Base-by-base conservation (phyloP, 2,113 vertebrate species). In the Epinephelus fuscoguttatus region DNA sequence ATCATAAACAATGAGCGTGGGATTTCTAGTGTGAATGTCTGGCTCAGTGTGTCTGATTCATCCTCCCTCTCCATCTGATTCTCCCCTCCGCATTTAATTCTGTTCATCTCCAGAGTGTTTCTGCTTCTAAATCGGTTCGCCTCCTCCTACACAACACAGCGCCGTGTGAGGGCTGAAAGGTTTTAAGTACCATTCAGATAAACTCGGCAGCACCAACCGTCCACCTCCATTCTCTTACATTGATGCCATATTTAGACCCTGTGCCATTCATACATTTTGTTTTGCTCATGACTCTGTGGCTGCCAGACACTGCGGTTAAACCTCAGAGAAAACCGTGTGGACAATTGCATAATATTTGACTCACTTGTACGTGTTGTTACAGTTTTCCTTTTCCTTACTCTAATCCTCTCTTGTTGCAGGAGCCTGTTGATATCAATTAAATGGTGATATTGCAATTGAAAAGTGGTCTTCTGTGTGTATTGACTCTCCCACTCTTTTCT, bases 81-180 rank as follows among this genome's bases (percentile, higher is more conserved):
- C 89, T 78, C 19, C 84, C 77, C 89, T 90, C 90, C 63, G 62
- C 89, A 85, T 93, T 94, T 91, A 91, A 88, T 83, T 85, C 88
- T 89, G 78, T 94, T 95, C 88, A 92, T 94, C 84, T 92, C 79
- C 80, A 19, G 88, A 93, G 90, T 92, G 91, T 91, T 85, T 91
- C 88, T 93, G 91, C 74, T 94, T 88, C 94, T 95, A 95, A 95
- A 94, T 95, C 81, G 68, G 93, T 93, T 87, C 84, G 87, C 89
- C 57, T 90, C 91, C 95, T 91, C 94, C 94, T 84, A 94, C 94
- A 90, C 89, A 92, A 73, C 83, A 53, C 80, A n/a, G 72, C 80
- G 62, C 75, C 17, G 33, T 75, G 81, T 62, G 77, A 87, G 81
- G 77, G 81, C 78, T 69, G 81, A 84, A 82, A 91, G 90, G 91